Percentiles rank a stretch among this genome's conserved stretches.
Evolutionary conservation across 2,888 invertebrate genomes (phyloP).

Genomic region (Tenthredo livida): DNA sequence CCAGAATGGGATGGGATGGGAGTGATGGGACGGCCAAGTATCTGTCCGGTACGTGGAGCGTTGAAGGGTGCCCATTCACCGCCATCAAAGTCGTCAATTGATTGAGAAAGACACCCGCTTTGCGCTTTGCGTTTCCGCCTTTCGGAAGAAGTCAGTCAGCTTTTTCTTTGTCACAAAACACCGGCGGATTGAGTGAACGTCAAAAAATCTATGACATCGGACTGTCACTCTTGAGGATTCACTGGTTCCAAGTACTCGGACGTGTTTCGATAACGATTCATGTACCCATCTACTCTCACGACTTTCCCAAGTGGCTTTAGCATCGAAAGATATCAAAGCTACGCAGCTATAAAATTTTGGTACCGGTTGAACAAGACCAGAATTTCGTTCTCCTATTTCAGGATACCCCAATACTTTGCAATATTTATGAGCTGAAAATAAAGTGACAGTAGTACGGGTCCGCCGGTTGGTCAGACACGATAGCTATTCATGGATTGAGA

Average conservation of each 20-base stretch:
- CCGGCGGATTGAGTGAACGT: conserved; percentile 56
- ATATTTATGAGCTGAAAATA: conserved; percentile 13
- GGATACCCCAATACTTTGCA: neutral
- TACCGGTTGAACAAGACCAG: neutral
- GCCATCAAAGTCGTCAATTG: conserved; percentile 40
- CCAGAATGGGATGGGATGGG: neutral
- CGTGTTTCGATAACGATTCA: neutral
- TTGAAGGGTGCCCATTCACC: conserved; percentile 46
- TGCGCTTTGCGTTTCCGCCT: conserved; percentile 42
- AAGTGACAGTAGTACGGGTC: conserved; percentile 56
- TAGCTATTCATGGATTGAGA: conserved; percentile 77
- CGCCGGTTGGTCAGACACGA: conserved; percentile 74
- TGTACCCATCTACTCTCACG: neutral
- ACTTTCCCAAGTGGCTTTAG: neutral
- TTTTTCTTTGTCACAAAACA: conserved; percentile 68
- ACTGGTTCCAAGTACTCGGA: neutral
- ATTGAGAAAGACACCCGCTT: conserved; percentile 49
- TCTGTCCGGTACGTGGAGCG: conserved; percentile 34
- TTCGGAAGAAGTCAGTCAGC: conserved; percentile 60
- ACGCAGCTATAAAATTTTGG: neutral
- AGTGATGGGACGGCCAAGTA: neutral
- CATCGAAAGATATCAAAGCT: neutral
- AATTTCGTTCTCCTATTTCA: neutral
- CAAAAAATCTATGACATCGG: conserved; percentile 63
- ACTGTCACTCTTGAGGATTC: neutral